Evolutionary conservation across 2,113 vertebrate genomes (phyloP).

Genomic region (Anas platyrhynchos): DNA sequence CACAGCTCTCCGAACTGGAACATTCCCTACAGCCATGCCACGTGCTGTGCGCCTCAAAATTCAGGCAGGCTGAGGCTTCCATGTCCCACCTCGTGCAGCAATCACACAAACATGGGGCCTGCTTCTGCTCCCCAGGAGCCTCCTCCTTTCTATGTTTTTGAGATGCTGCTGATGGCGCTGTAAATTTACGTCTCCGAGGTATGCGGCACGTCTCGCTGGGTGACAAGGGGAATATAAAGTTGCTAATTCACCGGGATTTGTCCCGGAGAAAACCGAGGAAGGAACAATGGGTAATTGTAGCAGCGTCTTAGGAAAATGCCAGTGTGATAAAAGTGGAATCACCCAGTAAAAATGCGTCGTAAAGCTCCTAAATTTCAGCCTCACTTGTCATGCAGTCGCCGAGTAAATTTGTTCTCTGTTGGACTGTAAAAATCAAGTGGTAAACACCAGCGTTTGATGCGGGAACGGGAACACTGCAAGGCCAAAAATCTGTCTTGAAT

Average conservation of each 20-base stretch:
- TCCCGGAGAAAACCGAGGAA: conserved; percentile 8
- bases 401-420: conserved; percentile 53
- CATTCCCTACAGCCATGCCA: neutral
- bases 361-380: conserved; percentile 61
- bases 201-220: neutral
- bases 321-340: conserved; percentile 54
- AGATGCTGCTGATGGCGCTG: neutral
- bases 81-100: accelerated
- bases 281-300: conserved; percentile 18
- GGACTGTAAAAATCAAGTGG: conserved; percentile 60
- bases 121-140: neutral
- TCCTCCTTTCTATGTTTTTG: neutral
- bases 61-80: neutral
- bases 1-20: neutral
- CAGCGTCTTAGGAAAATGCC: conserved; percentile 14
- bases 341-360: conserved; percentile 27
- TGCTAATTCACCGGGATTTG: conserved; percentile 42
- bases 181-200: neutral
- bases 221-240: conserved; percentile 11
- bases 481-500: neutral
- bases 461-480: conserved; percentile 6
- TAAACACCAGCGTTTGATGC: conserved; percentile 21
- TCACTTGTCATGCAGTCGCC: conserved; percentile 44
- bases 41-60: neutral
- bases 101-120: accelerated